Conservation (phyloP, 2,113 vertebrate genomes). For the Cyanistes caeruleus region DNA sequence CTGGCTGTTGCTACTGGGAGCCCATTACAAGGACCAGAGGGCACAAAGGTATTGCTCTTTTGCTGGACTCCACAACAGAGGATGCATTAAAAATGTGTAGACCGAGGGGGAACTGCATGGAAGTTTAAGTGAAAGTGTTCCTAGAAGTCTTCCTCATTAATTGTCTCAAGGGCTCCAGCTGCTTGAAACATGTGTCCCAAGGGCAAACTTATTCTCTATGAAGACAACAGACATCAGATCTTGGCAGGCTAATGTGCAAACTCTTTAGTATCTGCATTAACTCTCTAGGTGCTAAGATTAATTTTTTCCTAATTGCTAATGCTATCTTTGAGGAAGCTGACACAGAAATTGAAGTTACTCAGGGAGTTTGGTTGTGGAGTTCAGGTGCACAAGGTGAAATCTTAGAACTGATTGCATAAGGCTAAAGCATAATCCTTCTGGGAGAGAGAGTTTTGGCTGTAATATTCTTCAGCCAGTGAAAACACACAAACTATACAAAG, state of each 20-base stretch:
- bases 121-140: neutral
- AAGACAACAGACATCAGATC: neutral
- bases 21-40: fast-evolving
- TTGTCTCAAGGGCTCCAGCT: neutral
- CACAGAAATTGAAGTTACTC: neutral
- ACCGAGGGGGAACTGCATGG: fast-evolving
- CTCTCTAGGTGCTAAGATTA: neutral
- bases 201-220: neutral
- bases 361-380: neutral
- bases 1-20: neutral
- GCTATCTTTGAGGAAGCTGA: neutral
- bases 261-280: neutral
- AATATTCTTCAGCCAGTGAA: neutral
- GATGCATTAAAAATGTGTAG: neutral
- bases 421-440: neutral
- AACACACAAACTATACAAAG: neutral
- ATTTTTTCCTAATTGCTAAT: neutral
- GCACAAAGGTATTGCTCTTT: neutral
- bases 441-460: neutral
- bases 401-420: neutral
- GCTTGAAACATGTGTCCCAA: neutral
- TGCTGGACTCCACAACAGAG: neutral
- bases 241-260: neutral
- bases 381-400: neutral
- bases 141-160: neutral